A percentile compares a stretch with the other conserved stretches of the same genome.
phyloP scores from a whole-genome alignment of 2,113 vertebrate species.

The Piaya cayana region DNA sequence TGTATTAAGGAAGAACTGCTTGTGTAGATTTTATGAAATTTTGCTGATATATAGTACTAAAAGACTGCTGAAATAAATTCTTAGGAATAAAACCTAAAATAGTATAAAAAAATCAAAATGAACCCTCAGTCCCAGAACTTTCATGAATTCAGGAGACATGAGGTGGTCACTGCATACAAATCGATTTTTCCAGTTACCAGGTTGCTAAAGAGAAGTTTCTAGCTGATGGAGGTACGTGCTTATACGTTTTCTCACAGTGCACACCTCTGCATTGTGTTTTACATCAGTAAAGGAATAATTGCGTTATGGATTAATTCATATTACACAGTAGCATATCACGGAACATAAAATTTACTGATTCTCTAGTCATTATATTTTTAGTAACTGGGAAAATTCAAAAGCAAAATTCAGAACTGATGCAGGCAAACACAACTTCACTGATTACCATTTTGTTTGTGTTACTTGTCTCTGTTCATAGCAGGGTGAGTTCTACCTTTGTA shows the following conservation, averaged over 20 bases:
- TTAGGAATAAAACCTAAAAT: slow-evolving; percentile 49
- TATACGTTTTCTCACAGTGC: background rate
- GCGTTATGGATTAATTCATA: background rate
- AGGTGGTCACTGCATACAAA: slow-evolving; percentile 32
- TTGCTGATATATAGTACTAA: slow-evolving; percentile 5
- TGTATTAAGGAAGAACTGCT: slow-evolving; percentile 51
- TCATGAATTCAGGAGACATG: slow-evolving; percentile 47
- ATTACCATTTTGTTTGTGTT: background rate
- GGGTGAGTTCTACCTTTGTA: background rate
- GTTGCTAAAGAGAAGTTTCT: background rate
- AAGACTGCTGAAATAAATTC: slow-evolving; percentile 51
- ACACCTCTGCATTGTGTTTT: background rate
- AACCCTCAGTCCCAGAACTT: slow-evolving; percentile 19
- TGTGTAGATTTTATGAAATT: slow-evolving; percentile 46
- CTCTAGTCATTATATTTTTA: background rate
- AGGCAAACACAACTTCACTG: background rate
- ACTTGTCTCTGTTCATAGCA: background rate
- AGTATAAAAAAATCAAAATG: slow-evolving; percentile 57
- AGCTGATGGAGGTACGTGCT: background rate
- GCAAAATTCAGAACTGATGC: background rate
- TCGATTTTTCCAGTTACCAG: background rate
- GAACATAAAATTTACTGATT: background rate
- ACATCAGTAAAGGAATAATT: background rate
- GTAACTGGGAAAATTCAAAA: background rate
- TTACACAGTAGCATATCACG: background rate